These are phyloP conservation scores for Callosobruchus maculatus DNA, from an alignment of 2,888 invertebrate species.

Conservation along the genomic window DNA sequence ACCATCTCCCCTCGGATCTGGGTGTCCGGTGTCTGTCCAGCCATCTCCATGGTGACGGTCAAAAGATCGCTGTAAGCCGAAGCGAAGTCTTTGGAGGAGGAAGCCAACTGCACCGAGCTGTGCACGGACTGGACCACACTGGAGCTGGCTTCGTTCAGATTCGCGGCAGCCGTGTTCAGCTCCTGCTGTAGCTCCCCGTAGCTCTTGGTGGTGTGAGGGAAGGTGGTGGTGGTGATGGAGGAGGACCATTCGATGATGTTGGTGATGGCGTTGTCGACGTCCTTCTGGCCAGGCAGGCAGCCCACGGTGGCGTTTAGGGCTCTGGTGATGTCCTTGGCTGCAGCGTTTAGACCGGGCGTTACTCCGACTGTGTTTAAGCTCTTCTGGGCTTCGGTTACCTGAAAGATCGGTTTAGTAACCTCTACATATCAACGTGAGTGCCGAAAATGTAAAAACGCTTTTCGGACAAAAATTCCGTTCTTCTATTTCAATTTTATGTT, in stretches of 20 bases:
- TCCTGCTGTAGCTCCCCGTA: conserved; percentile 83
- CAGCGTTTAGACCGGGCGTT: conserved; percentile 65
- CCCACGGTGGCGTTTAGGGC: conserved; percentile 68
- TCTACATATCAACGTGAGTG: not conserved
- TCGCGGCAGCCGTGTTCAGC: conserved; percentile 78
- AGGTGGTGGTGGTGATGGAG: conserved; percentile 68
- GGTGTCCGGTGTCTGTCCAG: conserved; percentile 73
- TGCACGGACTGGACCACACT: conserved; percentile 77
- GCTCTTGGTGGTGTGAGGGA: conserved; percentile 69
- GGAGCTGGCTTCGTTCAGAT: conserved; percentile 78
- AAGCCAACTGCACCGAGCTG: conserved; percentile 66
- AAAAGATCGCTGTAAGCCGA: conserved; percentile 74
- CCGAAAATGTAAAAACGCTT: no score
- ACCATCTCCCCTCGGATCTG: conserved; percentile 76
- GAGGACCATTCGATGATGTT: conserved; percentile 75
- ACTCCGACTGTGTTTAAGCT: conserved; percentile 65
- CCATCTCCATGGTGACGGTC: conserved; percentile 79
- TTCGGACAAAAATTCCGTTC: no score
- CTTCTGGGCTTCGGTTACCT: conserved; percentile 64
- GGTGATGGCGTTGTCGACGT: conserved; percentile 85
- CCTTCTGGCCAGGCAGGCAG: conserved; percentile 88
- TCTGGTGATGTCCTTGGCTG: conserved; percentile 66
- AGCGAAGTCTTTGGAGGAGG: conserved; percentile 74
- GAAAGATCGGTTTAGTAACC: not conserved
- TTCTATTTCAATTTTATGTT: no score